Conservation (phyloP, 2,888 invertebrate genomes). For the Dorcus hopei region DNA sequence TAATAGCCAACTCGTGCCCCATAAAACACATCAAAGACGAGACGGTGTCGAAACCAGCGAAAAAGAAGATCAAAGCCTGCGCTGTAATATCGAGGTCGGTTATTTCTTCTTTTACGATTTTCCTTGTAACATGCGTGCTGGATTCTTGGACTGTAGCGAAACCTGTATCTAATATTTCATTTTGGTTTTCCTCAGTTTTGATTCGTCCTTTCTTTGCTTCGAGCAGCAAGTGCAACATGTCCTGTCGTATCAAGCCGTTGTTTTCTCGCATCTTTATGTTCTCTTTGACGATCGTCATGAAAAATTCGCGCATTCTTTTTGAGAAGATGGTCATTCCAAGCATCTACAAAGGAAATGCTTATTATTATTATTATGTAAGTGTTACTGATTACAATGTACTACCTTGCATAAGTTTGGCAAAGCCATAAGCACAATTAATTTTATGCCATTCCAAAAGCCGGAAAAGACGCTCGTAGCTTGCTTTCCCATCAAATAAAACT, state of each 20-base stretch:
- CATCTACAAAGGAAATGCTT: neutral
- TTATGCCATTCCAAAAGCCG: slow-evolving; percentile 45
- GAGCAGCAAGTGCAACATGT: slow-evolving; percentile 59
- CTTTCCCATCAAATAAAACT: slow-evolving; percentile 11
- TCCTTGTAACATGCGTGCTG: slow-evolving; percentile 13
- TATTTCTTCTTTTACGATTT: neutral
- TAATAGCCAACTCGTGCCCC: slow-evolving; percentile 49
- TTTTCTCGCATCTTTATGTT: slow-evolving; percentile 51
- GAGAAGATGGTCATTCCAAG: slow-evolving; percentile 1
- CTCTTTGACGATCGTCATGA: slow-evolving; percentile 25
- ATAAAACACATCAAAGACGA: slow-evolving; percentile 46
- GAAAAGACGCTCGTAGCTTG: slow-evolving; percentile 36
- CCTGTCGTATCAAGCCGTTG: slow-evolving; percentile 52
- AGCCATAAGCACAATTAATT: slow-evolving; percentile 3
- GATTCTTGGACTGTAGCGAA: slow-evolving; percentile 28
- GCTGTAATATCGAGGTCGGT: slow-evolving; percentile 39
- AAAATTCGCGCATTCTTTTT: slow-evolving; percentile 1
- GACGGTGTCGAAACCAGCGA: slow-evolving; percentile 52
- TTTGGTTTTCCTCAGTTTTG: slow-evolving; percentile 3
- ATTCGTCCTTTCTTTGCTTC: slow-evolving; percentile 40
- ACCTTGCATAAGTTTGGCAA: slow-evolving; percentile 15
- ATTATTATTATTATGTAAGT: too few relatives aligned
- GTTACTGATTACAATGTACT: neutral
- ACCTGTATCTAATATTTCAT: slow-evolving; percentile 5
- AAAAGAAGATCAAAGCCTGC: slow-evolving; percentile 53